Conservation (phyloP, 2,113 vertebrate genomes). For the Cinclus cinclus region DNA sequence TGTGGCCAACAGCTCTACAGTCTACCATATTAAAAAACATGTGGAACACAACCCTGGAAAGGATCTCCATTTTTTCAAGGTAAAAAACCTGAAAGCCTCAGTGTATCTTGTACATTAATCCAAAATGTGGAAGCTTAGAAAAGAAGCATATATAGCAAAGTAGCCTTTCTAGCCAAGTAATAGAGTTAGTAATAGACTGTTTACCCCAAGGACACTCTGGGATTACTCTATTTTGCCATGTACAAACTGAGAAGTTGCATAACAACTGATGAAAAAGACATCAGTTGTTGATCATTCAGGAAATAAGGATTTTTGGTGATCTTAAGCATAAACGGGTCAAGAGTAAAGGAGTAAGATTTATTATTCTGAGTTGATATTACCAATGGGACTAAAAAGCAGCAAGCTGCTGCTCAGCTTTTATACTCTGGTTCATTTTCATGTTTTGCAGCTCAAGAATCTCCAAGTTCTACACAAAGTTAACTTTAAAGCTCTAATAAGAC, state of each 20-base stretch:
- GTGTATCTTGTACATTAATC: background rate
- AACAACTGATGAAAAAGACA: constrained; percentile 35
- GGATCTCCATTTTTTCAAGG: background rate
- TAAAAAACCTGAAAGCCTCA: background rate
- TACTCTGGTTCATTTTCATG: background rate
- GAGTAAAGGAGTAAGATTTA: background rate
- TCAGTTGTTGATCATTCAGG: constrained; percentile 19
- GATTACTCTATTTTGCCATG: background rate
- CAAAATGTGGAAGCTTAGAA: background rate
- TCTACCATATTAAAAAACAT: background rate
- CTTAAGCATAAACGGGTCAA: constrained; percentile 1
- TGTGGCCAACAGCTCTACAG: accelerated
- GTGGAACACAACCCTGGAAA: background rate
- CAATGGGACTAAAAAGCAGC: background rate
- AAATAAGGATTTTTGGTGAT: background rate
- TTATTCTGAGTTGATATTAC: background rate
- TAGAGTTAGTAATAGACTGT: background rate
- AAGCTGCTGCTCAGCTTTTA: background rate
- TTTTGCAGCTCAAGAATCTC: background rate
- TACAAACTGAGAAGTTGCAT: background rate
- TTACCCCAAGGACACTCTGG: background rate
- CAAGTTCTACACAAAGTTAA: constrained; percentile 34
- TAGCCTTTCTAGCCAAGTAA: background rate
- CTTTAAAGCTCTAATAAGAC: constrained; percentile 42
- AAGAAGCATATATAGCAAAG: background rate